phyloP scores from a whole-genome alignment of 2,113 vertebrate genomes.

The Ia io region DNA sequence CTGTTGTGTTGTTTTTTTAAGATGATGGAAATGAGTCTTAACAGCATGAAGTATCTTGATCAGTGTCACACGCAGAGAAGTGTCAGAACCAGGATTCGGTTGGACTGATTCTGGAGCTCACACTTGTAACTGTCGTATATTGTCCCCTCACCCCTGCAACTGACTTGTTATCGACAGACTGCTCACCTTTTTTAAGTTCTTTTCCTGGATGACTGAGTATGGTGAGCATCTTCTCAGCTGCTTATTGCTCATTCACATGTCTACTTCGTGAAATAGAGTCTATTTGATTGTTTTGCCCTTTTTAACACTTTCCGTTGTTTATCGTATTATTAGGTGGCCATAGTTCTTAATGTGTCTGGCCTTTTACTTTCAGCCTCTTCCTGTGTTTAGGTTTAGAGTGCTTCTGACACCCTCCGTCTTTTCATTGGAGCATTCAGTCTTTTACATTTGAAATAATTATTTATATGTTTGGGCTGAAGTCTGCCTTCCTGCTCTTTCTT shows the following conservation, averaged over 20 bases:
- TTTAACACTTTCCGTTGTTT: neutral
- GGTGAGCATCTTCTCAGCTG: neutral
- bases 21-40: neutral
- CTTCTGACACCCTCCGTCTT: neutral
- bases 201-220: neutral
- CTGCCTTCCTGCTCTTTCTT: neutral
- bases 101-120: neutral
- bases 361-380: neutral
- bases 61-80: neutral
- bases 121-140: rapidly evolving
- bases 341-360: neutral
- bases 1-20: neutral
- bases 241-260: neutral
- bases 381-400: neutral
- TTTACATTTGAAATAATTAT: neutral
- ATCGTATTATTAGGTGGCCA: neutral
- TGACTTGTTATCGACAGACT: neutral
- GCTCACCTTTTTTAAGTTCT: neutral
- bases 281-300: neutral
- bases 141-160: neutral
- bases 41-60: neutral
- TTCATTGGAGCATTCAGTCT: neutral
- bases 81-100: neutral
- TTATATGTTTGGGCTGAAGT: neutral
- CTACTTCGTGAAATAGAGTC: neutral